phyloP scores from a whole-genome alignment of 2,888 invertebrate species.

The Dicranocentrus wangi region DNA sequence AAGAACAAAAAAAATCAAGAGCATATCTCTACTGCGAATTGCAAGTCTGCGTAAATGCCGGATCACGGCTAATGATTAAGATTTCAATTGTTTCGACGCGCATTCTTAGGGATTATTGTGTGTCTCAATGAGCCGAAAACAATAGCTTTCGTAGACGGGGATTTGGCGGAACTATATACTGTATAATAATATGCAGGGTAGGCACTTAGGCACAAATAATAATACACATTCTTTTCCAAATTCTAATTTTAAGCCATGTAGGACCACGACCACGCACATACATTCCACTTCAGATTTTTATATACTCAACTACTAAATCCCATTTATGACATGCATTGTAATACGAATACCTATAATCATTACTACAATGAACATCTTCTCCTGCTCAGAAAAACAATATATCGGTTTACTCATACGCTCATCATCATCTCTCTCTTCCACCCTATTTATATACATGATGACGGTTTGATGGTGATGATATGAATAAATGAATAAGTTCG shows the following conservation, averaged over 20 bases:
- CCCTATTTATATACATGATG: too few species aligned
- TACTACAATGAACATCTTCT: too few species aligned
- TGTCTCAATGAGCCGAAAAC: slow-evolving; percentile 29
- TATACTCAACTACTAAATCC: too few species aligned
- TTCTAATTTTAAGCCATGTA: neutral
- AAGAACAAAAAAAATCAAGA: neutral
- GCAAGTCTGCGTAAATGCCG: neutral
- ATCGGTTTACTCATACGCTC: neutral
- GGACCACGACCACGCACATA: too few species aligned
- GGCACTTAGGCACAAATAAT: too few species aligned
- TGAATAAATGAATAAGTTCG: too few species aligned
- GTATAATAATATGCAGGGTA: neutral
- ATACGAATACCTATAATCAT: too few species aligned
- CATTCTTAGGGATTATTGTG: neutral
- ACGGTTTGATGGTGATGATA: too few species aligned
- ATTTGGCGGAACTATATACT: neutral
- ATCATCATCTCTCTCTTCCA: neutral
- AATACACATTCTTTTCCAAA: slow-evolving; percentile 3
- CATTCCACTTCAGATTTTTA: too few species aligned
- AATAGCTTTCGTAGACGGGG: slow-evolving; percentile 1
- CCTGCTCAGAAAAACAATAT: slow-evolving; percentile 2
- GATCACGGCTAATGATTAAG: neutral
- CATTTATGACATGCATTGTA: too few species aligned
- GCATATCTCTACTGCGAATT: neutral
- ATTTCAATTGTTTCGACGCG: neutral